A percentile compares a stretch with the other conserved stretches of the same genome.
phyloP scores from a whole-genome alignment of 2,113 vertebrate species.

The Nyctereutes procyonoides region DNA sequence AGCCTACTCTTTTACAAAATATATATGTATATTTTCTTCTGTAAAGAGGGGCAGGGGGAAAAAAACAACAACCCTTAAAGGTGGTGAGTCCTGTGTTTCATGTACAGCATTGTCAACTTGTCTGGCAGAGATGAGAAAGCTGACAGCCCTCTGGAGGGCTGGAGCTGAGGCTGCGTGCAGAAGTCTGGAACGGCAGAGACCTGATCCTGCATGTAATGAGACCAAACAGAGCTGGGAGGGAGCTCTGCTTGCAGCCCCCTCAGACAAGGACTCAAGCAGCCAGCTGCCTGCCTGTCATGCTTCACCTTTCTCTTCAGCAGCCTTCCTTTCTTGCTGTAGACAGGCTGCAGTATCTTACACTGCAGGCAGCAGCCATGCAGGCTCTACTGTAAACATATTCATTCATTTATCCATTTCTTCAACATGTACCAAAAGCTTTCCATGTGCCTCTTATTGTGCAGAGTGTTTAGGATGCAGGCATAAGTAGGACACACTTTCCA shows the following conservation, averaged over 20 bases:
- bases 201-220: conserved; percentile 88
- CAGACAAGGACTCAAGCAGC: conserved; percentile 66
- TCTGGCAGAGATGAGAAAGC: conserved; percentile 81
- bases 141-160: conserved; percentile 85
- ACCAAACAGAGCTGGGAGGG: conserved; percentile 79
- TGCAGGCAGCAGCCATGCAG: neutral
- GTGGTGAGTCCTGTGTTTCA: conserved; percentile 79
- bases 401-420: conserved; percentile 13
- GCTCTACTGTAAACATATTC: neutral
- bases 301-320: conserved; percentile 49
- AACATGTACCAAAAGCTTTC: neutral
- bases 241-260: conserved; percentile 39
- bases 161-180: conserved; percentile 75
- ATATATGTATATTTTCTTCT: conserved; percentile 65
- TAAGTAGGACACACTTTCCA: neutral
- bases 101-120: conserved; percentile 81
- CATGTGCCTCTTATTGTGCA: neutral
- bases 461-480: neutral
- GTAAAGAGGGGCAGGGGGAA: neutral
- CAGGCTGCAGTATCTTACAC: neutral
- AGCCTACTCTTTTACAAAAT: conserved; percentile 67
- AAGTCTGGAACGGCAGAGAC: conserved; percentile 85
- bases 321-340: neutral
- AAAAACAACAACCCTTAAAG: conserved; percentile 55
- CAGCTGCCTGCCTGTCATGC: conserved; percentile 73